Base-by-base conservation (phyloP, 2,113 vertebrate genomes). In the Clarias batrachus region DNA sequence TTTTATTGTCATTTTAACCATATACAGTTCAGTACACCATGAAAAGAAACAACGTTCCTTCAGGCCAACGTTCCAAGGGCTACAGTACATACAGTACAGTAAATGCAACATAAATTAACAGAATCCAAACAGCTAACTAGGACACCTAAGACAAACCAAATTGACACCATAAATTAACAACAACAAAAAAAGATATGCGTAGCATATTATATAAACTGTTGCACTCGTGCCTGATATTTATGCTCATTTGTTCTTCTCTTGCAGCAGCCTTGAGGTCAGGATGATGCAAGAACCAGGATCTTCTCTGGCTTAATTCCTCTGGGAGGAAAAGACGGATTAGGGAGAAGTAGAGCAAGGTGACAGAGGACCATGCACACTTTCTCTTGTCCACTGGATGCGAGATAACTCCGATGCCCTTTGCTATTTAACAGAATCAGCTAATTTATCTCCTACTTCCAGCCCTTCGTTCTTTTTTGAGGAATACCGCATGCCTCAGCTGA, bases 281-380 rank as follows among this genome's bases (percentile, higher is more conserved):
- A 85, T 57, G 16, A 92, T 77, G 87, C 92, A 88, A 88, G 89
- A 80, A 59, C 60, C 86, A 59, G 74, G 83, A 83, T 68, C 80
- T 63, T 33, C 52, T 13, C 48, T 25, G 27, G 80, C 77, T n/a
- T 7, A 81, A 41, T 48, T 56, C 87, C 85, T 85, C 21, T 37
- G 62, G 81, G 41, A 66, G 57, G 37, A 41, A 60, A 74, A 88
- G 74, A 91, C 80, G 82, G 77, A 84, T 13, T 54, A 54, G 70
- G 56, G 68, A 73, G 82, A 66, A 87, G 54, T 30, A 30, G 74
- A 85, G 84, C 85, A 79, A 41, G 65, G 57, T 85, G 79, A 76
- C 91, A 87, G 21, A 81, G 63, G 81, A 90, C 71, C 89, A 93
- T 93, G 93, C 92, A 41, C 16, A n/a, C 66, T 70, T 84, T 23